A percentile compares a stretch with the other conserved stretches of the same genome.
Conservation (phyloP, 2,113 vertebrate species). For the Emydura subglobosa region DNA sequence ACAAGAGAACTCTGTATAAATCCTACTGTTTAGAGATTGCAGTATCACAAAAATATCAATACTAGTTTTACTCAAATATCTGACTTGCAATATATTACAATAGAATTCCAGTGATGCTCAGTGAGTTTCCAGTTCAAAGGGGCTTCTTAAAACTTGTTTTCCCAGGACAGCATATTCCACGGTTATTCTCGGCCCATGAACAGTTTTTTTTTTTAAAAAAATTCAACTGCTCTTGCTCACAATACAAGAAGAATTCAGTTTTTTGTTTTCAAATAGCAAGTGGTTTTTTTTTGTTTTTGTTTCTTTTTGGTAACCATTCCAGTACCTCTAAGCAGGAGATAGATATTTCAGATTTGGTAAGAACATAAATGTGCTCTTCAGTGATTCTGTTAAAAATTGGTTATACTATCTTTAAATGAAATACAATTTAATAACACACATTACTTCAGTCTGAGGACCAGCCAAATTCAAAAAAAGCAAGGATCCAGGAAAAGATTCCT, state of each 20-base stretch:
- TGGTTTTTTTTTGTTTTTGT: background rate
- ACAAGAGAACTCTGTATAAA: slow-evolving; percentile 15
- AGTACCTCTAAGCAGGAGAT: background rate
- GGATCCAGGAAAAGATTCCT: background rate
- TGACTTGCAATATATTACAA: background rate
- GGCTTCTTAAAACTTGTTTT: background rate
- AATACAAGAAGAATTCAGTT: background rate
- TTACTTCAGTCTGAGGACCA: background rate
- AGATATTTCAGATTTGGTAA: background rate
- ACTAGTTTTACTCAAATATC: background rate
- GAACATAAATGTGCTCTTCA: background rate
- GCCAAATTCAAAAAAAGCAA: background rate
- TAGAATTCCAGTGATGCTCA: background rate
- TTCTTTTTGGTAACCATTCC: background rate
- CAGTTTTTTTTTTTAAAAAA: no score
- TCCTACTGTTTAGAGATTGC: background rate
- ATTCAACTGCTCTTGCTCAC: background rate
- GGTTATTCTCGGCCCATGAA: background rate
- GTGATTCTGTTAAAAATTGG: background rate
- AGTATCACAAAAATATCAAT: background rate
- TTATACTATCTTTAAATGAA: background rate
- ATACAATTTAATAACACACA: background rate
- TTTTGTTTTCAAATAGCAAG: background rate
- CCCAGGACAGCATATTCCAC: background rate
- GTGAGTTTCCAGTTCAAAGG: slow-evolving; percentile 42